Evolutionary conservation across 1,140 invertebrate species (phyloP).

Genomic region (Matsumurasca onukii): DNA sequence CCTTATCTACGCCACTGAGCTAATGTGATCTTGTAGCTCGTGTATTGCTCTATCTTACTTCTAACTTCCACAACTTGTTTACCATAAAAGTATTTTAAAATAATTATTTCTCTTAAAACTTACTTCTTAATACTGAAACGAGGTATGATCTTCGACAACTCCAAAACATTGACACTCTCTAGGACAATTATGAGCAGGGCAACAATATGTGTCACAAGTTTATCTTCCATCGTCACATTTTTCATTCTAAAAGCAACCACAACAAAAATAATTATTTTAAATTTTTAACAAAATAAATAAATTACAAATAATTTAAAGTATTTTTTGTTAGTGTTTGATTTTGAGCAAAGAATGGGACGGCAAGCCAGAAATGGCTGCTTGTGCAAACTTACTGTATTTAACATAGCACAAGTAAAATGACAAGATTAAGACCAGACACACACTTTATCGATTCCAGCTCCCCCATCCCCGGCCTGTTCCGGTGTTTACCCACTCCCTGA

Average conservation of each 20-base stretch:
- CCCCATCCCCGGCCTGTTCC: no score
- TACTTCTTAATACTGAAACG: constrained; percentile 11
- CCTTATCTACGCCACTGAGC: not conserved
- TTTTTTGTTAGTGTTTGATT: not conserved
- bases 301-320: not conserved
- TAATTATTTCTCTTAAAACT: not conserved
- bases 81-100: not conserved
- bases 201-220: not conserved
- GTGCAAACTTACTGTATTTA: not conserved
- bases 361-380: not conserved
- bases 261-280: not conserved
- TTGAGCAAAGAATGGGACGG: not conserved
- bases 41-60: not conserved
- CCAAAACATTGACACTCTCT: not conserved
- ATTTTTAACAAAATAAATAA: not conserved
- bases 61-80: not conserved
- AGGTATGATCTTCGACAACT: not conserved
- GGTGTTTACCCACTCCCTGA: no score
- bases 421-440: not conserved
- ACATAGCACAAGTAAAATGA: not conserved
- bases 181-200: not conserved
- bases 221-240: constrained; percentile 11
- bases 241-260: not conserved
- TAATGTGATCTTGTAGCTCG: not conserved
- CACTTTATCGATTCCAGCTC: no score